Conservation (phyloP, 2,113 vertebrate genomes). For the Gobiocypris rarus region DNA sequence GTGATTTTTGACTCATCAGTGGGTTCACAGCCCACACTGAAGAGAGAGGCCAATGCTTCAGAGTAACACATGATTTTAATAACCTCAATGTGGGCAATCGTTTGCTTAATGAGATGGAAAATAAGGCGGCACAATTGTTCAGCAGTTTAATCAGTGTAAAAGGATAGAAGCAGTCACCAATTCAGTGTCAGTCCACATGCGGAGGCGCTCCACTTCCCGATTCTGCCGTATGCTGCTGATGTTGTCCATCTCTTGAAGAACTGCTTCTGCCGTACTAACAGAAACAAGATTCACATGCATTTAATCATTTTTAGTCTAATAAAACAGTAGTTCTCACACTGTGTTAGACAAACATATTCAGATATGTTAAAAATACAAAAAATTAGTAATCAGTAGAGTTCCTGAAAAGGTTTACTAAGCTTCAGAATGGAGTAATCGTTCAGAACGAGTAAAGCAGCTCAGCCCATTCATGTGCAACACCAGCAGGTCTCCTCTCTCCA, state of each 20-base stretch:
- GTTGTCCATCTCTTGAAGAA: conserved; percentile 99
- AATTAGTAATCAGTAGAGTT: background rate
- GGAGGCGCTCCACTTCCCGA: conserved; percentile 94
- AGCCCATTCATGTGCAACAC: conserved; percentile 47
- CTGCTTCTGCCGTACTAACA: conserved; percentile 93
- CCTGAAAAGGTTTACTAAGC: background rate
- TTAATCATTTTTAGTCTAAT: conserved; percentile 1
- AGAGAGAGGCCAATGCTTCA: background rate
- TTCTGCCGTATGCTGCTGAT: conserved; percentile 94
- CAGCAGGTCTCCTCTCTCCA: conserved; percentile 45
- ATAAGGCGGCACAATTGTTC: conserved; percentile 70
- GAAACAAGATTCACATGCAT: conserved; percentile 18
- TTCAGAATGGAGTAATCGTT: background rate
- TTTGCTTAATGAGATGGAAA: conserved; percentile 29
- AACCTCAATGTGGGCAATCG: background rate
- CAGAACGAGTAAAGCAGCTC: background rate
- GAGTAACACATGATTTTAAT: conserved; percentile 8
- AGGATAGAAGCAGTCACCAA: conserved; percentile 77
- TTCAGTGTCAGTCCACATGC: conserved; percentile 98
- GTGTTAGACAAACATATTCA: no score
- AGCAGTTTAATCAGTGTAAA: conserved; percentile 70
- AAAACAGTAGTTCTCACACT: background rate
- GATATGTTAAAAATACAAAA: no score
- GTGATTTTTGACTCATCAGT: conserved; percentile 2
- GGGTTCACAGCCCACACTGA: conserved; percentile 24